Percentiles rank a stretch among this genome's conserved stretches.
Conservation (phyloP, 2,113 vertebrate species). For the Condylura cristata region DNA sequence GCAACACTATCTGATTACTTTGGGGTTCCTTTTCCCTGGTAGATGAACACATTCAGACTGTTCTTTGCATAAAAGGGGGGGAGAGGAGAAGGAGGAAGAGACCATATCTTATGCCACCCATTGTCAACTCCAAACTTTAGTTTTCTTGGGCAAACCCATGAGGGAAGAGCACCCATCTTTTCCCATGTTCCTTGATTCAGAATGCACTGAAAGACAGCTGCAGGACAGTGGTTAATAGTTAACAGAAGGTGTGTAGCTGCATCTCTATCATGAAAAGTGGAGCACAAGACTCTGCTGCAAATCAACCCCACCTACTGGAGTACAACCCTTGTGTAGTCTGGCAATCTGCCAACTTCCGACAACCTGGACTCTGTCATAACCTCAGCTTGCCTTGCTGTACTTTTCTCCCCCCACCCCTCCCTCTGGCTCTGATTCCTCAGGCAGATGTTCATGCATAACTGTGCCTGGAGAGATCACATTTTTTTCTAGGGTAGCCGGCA, state of each 20-base stretch:
- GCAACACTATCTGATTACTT: not conserved
- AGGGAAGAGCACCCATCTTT: not conserved
- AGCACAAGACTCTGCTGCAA: conserved; percentile 15
- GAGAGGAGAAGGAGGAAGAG: conserved; percentile 3
- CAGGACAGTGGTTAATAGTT: conserved; percentile 51
- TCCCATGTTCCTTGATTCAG: conserved; percentile 8
- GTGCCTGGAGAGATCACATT: conserved; percentile 28
- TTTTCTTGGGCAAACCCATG: not conserved
- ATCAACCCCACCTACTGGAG: not conserved
- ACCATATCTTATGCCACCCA: not conserved
- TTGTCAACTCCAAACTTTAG: not conserved
- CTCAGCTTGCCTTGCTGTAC: not conserved
- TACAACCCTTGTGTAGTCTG: conserved; percentile 17
- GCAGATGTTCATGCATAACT: conserved; percentile 48
- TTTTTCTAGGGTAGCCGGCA: conserved; percentile 39
- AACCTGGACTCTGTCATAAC: conserved; percentile 20
- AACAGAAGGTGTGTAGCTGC: conserved; percentile 75
- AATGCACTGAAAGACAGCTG: conserved; percentile 22
- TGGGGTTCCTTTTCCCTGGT: not conserved
- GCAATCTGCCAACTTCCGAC: conserved; percentile 42
- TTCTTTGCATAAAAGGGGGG: not conserved
- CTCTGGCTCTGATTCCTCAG: not conserved
- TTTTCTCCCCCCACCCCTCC: no score
- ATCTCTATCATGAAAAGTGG: conserved; percentile 59
- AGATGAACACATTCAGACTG: not conserved